phyloP scores from a whole-genome alignment of 2,797 vertebrate species.

The Tachyglossus aculeatus region DNA sequence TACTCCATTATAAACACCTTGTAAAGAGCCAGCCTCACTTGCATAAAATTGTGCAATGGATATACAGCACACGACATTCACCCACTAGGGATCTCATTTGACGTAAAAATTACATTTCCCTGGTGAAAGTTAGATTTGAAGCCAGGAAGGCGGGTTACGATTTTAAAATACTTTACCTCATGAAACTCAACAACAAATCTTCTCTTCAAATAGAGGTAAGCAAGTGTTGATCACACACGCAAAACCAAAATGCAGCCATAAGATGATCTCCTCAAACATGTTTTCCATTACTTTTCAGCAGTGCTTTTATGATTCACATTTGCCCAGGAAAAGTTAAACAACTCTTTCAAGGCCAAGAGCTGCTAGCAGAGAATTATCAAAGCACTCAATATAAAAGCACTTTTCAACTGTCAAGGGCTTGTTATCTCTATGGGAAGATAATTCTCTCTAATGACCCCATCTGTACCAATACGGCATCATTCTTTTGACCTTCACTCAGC shows the following conservation, averaged over 20 bases:
- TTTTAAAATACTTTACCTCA: constrained; percentile 21
- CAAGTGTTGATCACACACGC: constrained; percentile 21
- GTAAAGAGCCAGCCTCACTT: background rate
- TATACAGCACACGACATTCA: background rate
- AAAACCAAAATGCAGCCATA: constrained; percentile 44
- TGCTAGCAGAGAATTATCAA: constrained; percentile 56
- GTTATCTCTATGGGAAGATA: constrained; percentile 56
- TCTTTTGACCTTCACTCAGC: constrained; percentile 46
- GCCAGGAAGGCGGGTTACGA: constrained; percentile 4
- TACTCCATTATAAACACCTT: no score
- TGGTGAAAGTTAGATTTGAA: background rate
- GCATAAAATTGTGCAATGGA: background rate
- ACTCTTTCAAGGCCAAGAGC: constrained; percentile 49
- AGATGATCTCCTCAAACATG: constrained; percentile 49
- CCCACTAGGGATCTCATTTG: background rate
- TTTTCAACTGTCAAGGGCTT: constrained; percentile 50
- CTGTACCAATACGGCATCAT: constrained; percentile 50
- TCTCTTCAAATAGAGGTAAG: constrained; percentile 15
- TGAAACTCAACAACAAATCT: background rate
- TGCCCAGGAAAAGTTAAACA: constrained; percentile 45
- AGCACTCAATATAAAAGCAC: constrained; percentile 57
- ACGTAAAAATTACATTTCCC: background rate
- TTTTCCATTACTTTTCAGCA: constrained; percentile 36
- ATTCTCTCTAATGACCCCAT: constrained; percentile 50
- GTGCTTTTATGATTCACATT: constrained; percentile 51